Evolutionary conservation across 1,140 invertebrate species (phyloP), one percentile per base, ranked within the genome.

Genomic region (Conopomorpha cramerella): DNA sequence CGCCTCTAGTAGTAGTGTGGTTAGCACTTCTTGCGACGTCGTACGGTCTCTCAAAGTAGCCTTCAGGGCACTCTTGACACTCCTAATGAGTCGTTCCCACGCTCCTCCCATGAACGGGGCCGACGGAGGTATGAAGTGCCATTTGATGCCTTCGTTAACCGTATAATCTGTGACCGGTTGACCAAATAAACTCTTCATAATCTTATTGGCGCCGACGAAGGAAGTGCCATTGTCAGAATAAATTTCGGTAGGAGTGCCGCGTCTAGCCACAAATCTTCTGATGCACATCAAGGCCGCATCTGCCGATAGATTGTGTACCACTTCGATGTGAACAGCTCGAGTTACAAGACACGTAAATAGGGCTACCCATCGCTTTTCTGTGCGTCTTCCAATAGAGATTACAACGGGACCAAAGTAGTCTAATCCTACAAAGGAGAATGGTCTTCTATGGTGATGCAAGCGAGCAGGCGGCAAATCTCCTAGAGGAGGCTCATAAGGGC

Each of bases 201-300:
- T 38, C 10, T 23, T 32, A 27, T 43, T 39, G 1, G 47, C 43
- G 1, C 56, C 63, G 3, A 38, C 30, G 28, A 79, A 62, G 38
- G 73, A 66, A 7, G 58, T 72, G 3, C 60, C 59, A 43, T 55
- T 64, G 37, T 77, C 77, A 1, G 43, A 57, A 29, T 46, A 56
- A n/a, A 76, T 47, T 23, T 53, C 19, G 3, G 34, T 37, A 1
- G 55, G 43, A 25, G 41, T 34, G 18, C 63, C 63, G 14, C 73
- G 43, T 4, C 64, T 36, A 10, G 60, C 46, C 4, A 80, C 59
- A 42, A 80, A 66, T 8, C 73, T 23, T 11, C 59, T 30, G 0
- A 80, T 29, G 8, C 55, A 45, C 38, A 56, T 49, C 2, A 79
- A 30, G 34, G 73, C 77, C 0, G 49, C 44, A 18, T 70, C 55